Evolutionary conservation across 2,113 vertebrate genomes (phyloP).

Genomic region (Semicossyphus pulcher): DNA sequence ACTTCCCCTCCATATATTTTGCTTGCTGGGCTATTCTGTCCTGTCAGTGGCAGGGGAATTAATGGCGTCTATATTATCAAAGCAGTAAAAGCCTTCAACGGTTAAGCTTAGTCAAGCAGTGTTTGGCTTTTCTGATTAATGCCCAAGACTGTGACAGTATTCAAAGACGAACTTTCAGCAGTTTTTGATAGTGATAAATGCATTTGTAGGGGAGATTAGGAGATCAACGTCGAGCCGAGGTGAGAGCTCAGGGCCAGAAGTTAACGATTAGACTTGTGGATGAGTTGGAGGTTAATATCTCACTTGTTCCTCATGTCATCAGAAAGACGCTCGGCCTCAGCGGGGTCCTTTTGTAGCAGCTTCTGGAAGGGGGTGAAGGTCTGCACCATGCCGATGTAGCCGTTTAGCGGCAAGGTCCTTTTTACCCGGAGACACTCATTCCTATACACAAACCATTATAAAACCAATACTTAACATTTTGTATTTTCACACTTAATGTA

Average conservation of each 20-base stretch:
- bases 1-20: constrained; percentile 52
- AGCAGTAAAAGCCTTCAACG: constrained; percentile 59
- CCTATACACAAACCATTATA: constrained; percentile 38
- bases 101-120: constrained; percentile 70
- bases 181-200: constrained; percentile 48
- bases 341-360: constrained; percentile 65
- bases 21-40: constrained; percentile 63
- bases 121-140: constrained; percentile 70
- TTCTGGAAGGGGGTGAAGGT: constrained; percentile 78
- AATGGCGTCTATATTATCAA: constrained; percentile 62
- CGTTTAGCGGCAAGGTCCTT: constrained; percentile 45
- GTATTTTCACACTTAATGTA: too few species aligned
- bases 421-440: constrained; percentile 31
- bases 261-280: constrained; percentile 10
- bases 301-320: constrained; percentile 77
- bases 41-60: constrained; percentile 51
- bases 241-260: constrained; percentile 20
- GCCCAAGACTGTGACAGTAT: constrained; percentile 29
- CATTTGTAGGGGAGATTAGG: constrained; percentile 17
- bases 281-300: constrained; percentile 44
- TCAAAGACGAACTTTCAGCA: constrained; percentile 49
- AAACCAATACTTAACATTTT: neutral
- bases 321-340: constrained; percentile 77
- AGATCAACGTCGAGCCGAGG: constrained; percentile 1
- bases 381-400: constrained; percentile 80